Percentiles rank a stretch among this genome's conserved stretches.
phyloP scores from a whole-genome alignment of 1,140 invertebrate species.

The Drosophila parvula region DNA sequence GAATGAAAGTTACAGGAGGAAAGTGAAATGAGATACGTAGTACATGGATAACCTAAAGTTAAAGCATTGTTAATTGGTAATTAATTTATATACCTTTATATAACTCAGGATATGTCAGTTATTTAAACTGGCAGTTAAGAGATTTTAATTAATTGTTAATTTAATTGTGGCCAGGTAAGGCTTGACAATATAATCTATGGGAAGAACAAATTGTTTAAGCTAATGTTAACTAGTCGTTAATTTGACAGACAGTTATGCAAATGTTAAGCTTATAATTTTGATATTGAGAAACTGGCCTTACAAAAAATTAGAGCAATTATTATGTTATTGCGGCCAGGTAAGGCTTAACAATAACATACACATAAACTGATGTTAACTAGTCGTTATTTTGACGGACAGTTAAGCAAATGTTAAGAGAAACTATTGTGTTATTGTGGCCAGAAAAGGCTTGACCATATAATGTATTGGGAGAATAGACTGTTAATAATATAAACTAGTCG shows the following conservation, averaged over 20 bases:
- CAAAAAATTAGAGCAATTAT: too few species aligned
- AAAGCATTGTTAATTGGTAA: neutral
- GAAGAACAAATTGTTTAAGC: neutral
- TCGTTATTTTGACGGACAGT: too few species aligned
- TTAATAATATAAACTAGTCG: too few species aligned
- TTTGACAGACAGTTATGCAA: neutral
- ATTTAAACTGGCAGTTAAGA: neutral
- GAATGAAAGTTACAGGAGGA: neutral
- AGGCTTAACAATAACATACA: too few species aligned
- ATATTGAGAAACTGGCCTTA: neutral
- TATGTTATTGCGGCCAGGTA: too few species aligned
- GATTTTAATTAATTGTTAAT: neutral
- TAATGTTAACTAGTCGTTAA: neutral
- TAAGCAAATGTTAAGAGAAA: too few species aligned
- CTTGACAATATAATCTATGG: neutral
- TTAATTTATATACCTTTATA: neutral
- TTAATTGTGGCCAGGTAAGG: neutral
- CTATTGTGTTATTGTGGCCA: too few species aligned
- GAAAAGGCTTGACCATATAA: too few species aligned
- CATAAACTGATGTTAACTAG: too few species aligned
- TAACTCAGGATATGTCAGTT: neutral
- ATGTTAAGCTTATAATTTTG: neutral
- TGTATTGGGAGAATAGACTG: too few species aligned
- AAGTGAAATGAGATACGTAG: slow-evolving; percentile 3
- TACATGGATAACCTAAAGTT: neutral